Conservation (phyloP, 1,140 invertebrate genomes). For the honey bee (Apis mellifera) region Amel_HAv3.1 CM009931.2:24585001-24585500, state of each 20-base stretch:
- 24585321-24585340: conserved; percentile 40
- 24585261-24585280: not conserved
- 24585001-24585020: not conserved
- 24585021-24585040: not conserved
- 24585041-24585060: not conserved
- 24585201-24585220: conserved; percentile 5
- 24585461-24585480: no score
- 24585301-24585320: conserved; percentile 6
- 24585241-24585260: not conserved
- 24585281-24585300: not conserved
- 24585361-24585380: no score
- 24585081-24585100: not conserved
- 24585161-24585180: not conserved
- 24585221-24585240: conserved; percentile 29
- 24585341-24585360: not conserved
- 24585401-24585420: not conserved
- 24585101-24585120: conserved; percentile 31
- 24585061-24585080: conserved; percentile 6
- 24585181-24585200: not conserved
- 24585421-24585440: not conserved
- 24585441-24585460: not conserved
- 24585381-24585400: no score
- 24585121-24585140: conserved; percentile 42
- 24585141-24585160: not conserved
- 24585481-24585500: no score